Percentiles rank a stretch among this genome's conserved stretches.
These are phyloP conservation scores for Tetragnatha montana DNA, from an alignment of 2,888 invertebrate species.

Conservation along the genomic window DNA sequence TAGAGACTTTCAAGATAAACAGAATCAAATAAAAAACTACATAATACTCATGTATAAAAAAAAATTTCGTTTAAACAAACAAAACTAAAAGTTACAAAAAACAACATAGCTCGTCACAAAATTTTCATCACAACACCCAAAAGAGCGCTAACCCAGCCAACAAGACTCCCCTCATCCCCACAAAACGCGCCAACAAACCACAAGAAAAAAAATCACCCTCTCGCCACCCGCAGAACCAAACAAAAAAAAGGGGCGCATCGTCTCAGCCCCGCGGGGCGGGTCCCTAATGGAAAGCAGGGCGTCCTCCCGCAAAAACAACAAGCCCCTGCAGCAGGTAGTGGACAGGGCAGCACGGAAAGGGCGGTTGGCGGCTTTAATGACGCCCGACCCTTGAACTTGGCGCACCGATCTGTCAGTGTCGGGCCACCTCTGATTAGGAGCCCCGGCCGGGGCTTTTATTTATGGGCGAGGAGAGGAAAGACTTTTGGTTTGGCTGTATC, in stretches of 20 bases:
- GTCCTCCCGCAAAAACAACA: conserved; percentile 44
- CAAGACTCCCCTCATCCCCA: neutral
- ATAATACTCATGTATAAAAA: too few species aligned
- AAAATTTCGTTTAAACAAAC: too few species aligned
- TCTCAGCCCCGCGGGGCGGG: conserved; percentile 56
- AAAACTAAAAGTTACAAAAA: too few species aligned
- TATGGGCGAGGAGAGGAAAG: conserved; percentile 12
- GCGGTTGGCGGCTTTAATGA: conserved; percentile 63
- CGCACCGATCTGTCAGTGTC: conserved; percentile 63
- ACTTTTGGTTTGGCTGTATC: too few species aligned
- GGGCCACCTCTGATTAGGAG: conserved; percentile 23
- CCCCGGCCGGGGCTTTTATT: conserved; percentile 48
- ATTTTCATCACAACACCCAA: neutral
- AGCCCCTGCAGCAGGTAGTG: conserved; percentile 1
- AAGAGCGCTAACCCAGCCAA: conserved; percentile 30
- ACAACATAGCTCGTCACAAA: too few species aligned
- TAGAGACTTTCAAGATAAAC: too few species aligned
- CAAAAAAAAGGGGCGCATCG: conserved; percentile 25
- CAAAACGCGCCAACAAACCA: conserved; percentile 8
- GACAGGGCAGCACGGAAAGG: conserved; percentile 64
- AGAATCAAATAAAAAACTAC: too few species aligned
- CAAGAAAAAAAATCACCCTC: conserved; percentile 51
- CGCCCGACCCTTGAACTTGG: conserved; percentile 38
- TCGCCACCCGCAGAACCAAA: neutral
- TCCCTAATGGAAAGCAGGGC: conserved; percentile 65